Conservation (phyloP, 2,888 invertebrate genomes). For the Drosophila recens region DNA sequence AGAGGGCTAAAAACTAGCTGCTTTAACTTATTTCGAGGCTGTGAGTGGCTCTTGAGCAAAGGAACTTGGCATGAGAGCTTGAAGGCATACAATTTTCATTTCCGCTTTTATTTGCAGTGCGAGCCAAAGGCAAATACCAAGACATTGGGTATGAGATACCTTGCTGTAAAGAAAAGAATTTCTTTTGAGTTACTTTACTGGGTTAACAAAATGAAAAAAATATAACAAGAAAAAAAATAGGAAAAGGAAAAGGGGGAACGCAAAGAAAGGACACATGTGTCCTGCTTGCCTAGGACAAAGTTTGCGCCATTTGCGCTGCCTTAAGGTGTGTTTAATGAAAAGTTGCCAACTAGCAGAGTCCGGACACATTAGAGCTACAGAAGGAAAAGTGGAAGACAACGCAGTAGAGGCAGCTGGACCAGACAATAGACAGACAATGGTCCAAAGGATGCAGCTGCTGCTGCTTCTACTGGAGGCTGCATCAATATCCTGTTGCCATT, state of each 20-base stretch:
- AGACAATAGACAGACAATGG: slow-evolving; percentile 66
- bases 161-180: slow-evolving; percentile 62
- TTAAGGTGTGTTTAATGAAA: slow-evolving; percentile 79
- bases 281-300: slow-evolving; percentile 58
- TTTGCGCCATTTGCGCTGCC: slow-evolving; percentile 73
- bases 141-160: slow-evolving; percentile 28
- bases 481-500: slow-evolving; percentile 76
- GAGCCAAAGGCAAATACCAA: slow-evolving; percentile 52
- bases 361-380: slow-evolving; percentile 55
- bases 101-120: slow-evolving; percentile 67
- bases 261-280: slow-evolving; percentile 60
- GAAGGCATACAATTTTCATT: slow-evolving; percentile 71
- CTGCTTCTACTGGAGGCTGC: slow-evolving; percentile 55
- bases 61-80: slow-evolving; percentile 35
- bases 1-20: slow-evolving; percentile 31
- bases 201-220: slow-evolving; percentile 32
- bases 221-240: slow-evolving; percentile 3
- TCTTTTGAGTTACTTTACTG: slow-evolving; percentile 70
- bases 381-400: slow-evolving; percentile 14
- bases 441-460: slow-evolving; percentile 61
- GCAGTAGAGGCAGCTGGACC: slow-evolving; percentile 19
- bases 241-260: neutral
- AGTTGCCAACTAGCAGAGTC: slow-evolving; percentile 60
- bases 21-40: slow-evolving; percentile 62
- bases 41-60: slow-evolving; percentile 27